Conservation (phyloP, 2,888 invertebrate species). For the Drosophila mimica region DNA sequence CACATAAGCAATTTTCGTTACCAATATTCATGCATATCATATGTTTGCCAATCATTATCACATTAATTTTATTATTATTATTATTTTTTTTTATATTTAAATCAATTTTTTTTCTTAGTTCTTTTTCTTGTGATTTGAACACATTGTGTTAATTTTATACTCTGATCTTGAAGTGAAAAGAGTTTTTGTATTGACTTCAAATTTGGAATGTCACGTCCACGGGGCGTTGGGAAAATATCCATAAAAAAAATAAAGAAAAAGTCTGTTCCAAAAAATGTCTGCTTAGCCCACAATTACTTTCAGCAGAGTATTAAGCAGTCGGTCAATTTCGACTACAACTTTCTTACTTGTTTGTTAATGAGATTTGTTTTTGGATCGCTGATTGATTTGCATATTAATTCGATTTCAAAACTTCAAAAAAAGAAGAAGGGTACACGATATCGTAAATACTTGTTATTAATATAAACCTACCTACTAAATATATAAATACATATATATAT, state of each 20-base stretch:
- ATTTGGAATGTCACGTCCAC: conserved; percentile 6
- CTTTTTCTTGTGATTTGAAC: conserved; percentile 37
- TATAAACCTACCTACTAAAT: conserved; percentile 2
- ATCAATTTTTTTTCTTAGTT: conserved; percentile 5
- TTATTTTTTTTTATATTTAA: conserved; percentile 3
- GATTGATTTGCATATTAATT: conserved; percentile 62
- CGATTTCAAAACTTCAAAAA: conserved; percentile 25
- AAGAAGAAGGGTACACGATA: conserved; percentile 28
- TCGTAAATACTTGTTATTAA: conserved; percentile 54
- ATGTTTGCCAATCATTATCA: conserved; percentile 40
- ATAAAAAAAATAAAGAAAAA: neutral
- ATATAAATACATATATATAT: conserved; percentile 8
- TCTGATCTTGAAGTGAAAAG: neutral
- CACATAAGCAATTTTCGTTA: conserved; percentile 46
- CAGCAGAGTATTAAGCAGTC: neutral
- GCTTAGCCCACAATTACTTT: neutral
- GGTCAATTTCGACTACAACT: neutral
- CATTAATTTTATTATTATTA: conserved; percentile 11
- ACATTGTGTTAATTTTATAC: conserved; percentile 5
- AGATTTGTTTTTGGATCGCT: conserved; percentile 25
- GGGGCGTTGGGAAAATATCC: neutral
- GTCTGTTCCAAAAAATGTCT: neutral
- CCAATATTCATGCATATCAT: conserved; percentile 15
- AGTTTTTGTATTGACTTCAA: neutral
- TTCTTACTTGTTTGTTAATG: conserved; percentile 18